phyloP scores from a whole-genome alignment of 2,888 invertebrate genomes.

The Pachycephus smyrnensis region DNA sequence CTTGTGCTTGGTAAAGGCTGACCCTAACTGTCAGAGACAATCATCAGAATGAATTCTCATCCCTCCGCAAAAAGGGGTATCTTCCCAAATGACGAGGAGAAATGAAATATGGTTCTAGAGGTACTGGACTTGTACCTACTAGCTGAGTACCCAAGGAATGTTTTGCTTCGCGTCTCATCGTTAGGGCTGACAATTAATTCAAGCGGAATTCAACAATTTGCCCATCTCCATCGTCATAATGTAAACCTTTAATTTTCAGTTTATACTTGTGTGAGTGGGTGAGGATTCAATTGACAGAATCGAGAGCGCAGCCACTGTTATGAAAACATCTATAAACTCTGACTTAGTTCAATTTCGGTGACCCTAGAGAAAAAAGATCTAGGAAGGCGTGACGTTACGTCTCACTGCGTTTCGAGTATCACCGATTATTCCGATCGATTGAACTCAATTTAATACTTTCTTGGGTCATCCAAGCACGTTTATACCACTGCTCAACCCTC shows the following conservation, averaged over 20 bases:
- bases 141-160: background rate
- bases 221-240: background rate
- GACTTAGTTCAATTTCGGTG: background rate
- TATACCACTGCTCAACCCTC: background rate
- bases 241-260: background rate
- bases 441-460: constrained; percentile 12
- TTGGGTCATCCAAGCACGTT: background rate
- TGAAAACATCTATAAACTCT: background rate
- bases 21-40: background rate
- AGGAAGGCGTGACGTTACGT: background rate
- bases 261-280: background rate
- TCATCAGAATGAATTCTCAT: background rate
- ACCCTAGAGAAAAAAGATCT: background rate
- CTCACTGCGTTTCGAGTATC: background rate
- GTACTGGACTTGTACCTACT: background rate
- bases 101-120: background rate
- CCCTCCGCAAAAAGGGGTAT: background rate
- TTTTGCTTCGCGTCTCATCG: background rate
- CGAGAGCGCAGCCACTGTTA: background rate
- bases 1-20: background rate
- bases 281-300: background rate
- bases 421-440: constrained; percentile 15
- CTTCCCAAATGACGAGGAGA: background rate
- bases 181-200: background rate
- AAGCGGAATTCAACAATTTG: background rate